Evolutionary conservation across 2,888 invertebrate species (phyloP), one percentile per base, ranked within the genome.

Genomic region (Athalia cordata): DNA sequence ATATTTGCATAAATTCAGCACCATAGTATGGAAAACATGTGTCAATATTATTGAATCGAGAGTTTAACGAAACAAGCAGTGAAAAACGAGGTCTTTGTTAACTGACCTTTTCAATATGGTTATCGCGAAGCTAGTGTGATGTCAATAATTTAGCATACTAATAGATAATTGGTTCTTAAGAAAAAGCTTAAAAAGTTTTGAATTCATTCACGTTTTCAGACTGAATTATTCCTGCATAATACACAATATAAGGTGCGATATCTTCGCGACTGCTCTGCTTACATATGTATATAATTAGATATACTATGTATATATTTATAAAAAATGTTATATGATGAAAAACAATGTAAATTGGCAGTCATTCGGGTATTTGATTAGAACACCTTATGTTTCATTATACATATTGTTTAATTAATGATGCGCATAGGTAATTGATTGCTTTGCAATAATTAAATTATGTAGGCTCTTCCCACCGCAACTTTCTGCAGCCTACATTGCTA

Each of bases 401-500:
- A 29, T 4, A 64, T 64, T 9, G 64, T 64, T 64, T 64, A 64
- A 64, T 64, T 29, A 29, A 52, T 43, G 64, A 29, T n/a, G 64
- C n/a, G 64, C 29, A 64, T 9, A 29, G 45, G 43, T 64, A 45
- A 45, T 64, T 64, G 29, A 29, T 45, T 64, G 64, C n/a, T 64
- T 64, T 64, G 47, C 64, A 64, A 64, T n/a, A 64, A 45, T 29
- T 29, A 1, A 29, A 29, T 29, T 29, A 29, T 29, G 29, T 29
- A 29, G 29, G 29, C 29, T 29, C 29, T 29, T 29, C 29, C 29
- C 29, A 29, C 29, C 29, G 29, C 29, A 29, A 29, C 77, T 79
- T 82, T 82, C 79, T 79, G 29, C 29, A 29, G 29, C 52, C 29
- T 52, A 52, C 8, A n/a, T 68, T 68, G 29, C 29, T 55, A 52